Base-by-base conservation (phyloP, 2,797 vertebrate species). In the Tachyglossus aculeatus region DNA sequence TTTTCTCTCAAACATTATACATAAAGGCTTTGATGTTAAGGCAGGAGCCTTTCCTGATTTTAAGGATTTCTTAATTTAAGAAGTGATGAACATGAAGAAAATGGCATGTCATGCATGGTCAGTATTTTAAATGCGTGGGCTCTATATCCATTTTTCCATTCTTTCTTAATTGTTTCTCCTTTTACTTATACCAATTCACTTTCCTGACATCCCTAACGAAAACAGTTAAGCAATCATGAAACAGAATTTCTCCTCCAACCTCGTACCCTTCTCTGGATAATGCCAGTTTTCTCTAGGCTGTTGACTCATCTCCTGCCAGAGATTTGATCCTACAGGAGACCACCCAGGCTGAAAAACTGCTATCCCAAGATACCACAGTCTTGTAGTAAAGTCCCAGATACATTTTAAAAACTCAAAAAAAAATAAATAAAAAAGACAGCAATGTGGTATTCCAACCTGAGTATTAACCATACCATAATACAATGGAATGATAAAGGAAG, bases 381-480 rank as follows among this genome's bases (percentile, higher is more conserved):
- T 60, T 29, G 44, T 40, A 32, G 12, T 18, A 63, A 58, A 10
- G 38, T 5, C 32, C 38, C 24, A 13, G 63, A 48, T 62, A 18
- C 5, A 3, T 8, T 47, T 27, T 48, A 27, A 27, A 19, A n/a
- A 29, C 19, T 24, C 16, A 48, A 29, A 16, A 47, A 47, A 47
- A 27, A 16, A 16, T 9, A 37, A 37, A 37, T 37, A 3, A 44
- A 43, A 43, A 9, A 21, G 21, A 70, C 21, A 65, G 37, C 58
- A 72, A 62, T 41, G 9, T 61, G 25, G 68, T 56, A 62, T 16
- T 32, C 38, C 75, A 56, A 29, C 44, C 44, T 22, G 75, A 86
- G 53, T 66, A n/a, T n/a, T n/a, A n/a, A n/a, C n/a, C n/a, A n/a
- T n/a, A n/a, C n/a, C n/a, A n/a, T n/a, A n/a, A n/a, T n/a, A n/a